A percentile compares a stretch with the other conserved stretches of the same genome.
Conservation (phyloP, 2,888 invertebrate genomes). For the Euclidia mi region DNA sequence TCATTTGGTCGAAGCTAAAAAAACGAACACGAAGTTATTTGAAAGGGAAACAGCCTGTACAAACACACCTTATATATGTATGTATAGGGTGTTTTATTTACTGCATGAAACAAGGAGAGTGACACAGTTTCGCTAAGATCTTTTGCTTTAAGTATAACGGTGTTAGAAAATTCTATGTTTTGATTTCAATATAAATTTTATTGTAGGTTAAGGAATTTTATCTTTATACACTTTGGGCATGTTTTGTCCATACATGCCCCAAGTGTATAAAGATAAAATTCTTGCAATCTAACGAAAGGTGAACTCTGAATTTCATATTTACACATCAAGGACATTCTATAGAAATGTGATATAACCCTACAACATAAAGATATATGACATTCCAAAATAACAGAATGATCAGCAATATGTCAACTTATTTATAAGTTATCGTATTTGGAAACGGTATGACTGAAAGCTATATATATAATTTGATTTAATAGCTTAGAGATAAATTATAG, state of each 20-base stretch:
- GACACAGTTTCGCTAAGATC: slow-evolving; percentile 35
- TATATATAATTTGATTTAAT: no score
- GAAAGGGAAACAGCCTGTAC: slow-evolving; percentile 27
- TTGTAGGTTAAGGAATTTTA: slow-evolving; percentile 36
- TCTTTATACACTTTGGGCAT: no score
- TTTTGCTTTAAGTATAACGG: slow-evolving; percentile 35
- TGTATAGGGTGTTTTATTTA: slow-evolving; percentile 22
- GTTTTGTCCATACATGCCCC: slow-evolving; percentile 10
- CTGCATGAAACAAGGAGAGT: slow-evolving; percentile 22
- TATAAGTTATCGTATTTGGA: no score
- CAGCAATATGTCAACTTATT: no score
- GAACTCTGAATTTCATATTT: no score
- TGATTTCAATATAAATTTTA: slow-evolving; percentile 33
- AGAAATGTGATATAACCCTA: no score
- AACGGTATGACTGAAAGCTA: no score
- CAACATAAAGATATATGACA: no score
- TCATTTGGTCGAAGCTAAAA: slow-evolving; percentile 38
- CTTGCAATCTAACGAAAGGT: not conserved
- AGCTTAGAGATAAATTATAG: no score
- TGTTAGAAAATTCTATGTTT: slow-evolving; percentile 31
- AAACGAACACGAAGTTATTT: slow-evolving; percentile 47
- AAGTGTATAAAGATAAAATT: slow-evolving; percentile 1
- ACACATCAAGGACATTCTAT: no score
- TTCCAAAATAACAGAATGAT: no score
- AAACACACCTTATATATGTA: slow-evolving; percentile 20